Base-by-base conservation (phyloP, 2,888 invertebrate genomes). In the Drosophila neotestacea region DNA sequence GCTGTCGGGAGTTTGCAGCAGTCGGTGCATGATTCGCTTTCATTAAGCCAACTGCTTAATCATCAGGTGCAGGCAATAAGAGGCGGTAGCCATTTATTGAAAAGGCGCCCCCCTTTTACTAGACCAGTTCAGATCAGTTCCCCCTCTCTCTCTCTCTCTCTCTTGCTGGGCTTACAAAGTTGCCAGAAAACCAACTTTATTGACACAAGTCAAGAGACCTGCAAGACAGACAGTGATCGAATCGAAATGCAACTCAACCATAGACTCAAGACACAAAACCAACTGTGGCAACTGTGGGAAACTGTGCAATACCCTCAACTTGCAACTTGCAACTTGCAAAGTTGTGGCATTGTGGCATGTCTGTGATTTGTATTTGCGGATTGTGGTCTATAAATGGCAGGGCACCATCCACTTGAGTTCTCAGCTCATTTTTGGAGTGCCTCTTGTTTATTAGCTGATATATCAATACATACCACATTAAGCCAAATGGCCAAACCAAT, bases 41-140 rank as follows among this genome's bases (percentile, higher is more conserved):
- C 89, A 89, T 89, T 86, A 86, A 72, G 72, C 80, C 80, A 87
- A 82, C 78, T 87, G 88, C 85, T 89, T 89, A 86, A 89, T 86
- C 89, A 89, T 81, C 75, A 77, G 61, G 51, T 68, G 75, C 47
- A 27, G 58, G 59, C 44, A 60, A 75, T 58, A 56, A 76, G 77
- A 79, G 79, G 79, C 71, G 81, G 74, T 68, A 69, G 83, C 78
- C 79, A 86, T 88, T 88, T 86, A 88, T 85, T 86, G 84, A 83
- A 88, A 77, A 72, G 54, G 70, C 69, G 60, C 60, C 52, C 48
- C 62, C 54, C 54, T 36, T 34, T 51, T 38, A 3, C 22, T 39
- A 6, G 47, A 59, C 48, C 59, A 46, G 38, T 42, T 55, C 16
- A 55, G 54, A 36, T 42, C 56, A 52, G 11, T 22, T 22, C 22